Percentiles rank a stretch among this genome's conserved stretches.
phyloP scores from a whole-genome alignment of 2,888 invertebrate species.

The Eurytoma californica region DNA sequence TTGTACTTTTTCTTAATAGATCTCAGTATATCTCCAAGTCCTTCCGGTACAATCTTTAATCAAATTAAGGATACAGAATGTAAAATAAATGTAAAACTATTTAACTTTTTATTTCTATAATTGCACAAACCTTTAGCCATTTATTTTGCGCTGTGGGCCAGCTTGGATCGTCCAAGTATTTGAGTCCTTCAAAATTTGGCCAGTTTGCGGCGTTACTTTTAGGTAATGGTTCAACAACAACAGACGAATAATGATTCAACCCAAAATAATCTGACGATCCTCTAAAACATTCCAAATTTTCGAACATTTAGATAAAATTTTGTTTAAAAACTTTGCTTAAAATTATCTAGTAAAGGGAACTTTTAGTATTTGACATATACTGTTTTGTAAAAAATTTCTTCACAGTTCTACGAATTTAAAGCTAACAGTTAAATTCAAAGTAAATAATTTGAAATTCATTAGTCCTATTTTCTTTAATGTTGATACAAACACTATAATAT shows the following conservation, averaged over 20 bases:
- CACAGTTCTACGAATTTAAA: too few relatives aligned
- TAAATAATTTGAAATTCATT: too few relatives aligned
- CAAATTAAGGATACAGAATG: not conserved
- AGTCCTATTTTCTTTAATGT: not conserved
- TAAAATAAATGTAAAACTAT: not conserved
- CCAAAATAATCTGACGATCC: slow-evolving; percentile 66
- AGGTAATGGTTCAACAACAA: slow-evolving; percentile 56
- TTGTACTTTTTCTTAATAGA: slow-evolving; percentile 72
- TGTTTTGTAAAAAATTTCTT: too few relatives aligned
- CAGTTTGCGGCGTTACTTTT: slow-evolving; percentile 6
- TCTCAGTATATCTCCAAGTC: slow-evolving; percentile 71
- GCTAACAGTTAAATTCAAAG: too few relatives aligned
- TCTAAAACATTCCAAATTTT: slow-evolving; percentile 70
- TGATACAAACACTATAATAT: not conserved
- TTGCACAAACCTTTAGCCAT: slow-evolving; percentile 47
- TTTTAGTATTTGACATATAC: too few relatives aligned
- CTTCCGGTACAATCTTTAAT: slow-evolving; percentile 71
- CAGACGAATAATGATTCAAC: slow-evolving; percentile 67
- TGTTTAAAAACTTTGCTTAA: too few relatives aligned
- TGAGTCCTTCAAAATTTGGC: slow-evolving; percentile 50
- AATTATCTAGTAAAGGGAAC: too few relatives aligned
- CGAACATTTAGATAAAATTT: too few relatives aligned
- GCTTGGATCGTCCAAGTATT: slow-evolving; percentile 76
- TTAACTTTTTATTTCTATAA: not conserved
- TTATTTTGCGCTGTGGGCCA: slow-evolving; percentile 81